Evolutionary conservation across 2,888 invertebrate species (phyloP), one percentile per base, ranked within the genome.

Genomic region (Furcula furcula): DNA sequence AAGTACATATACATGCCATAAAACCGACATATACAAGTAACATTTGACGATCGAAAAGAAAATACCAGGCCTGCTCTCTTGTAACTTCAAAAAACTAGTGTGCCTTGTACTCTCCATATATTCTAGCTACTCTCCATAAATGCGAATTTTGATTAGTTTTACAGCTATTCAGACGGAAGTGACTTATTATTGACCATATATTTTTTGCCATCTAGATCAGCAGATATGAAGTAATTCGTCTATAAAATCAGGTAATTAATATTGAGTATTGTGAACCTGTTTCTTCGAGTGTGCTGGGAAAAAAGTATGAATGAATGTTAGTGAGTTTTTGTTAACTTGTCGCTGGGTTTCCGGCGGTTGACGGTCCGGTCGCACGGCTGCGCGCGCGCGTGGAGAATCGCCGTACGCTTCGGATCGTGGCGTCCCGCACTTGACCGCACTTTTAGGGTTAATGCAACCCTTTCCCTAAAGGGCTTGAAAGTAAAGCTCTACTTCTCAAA

Each of bases 291-390:
- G 49, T 55, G 62, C 54, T 66, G 66, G 65, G 68, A 78, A 85
- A 82, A 69, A 83, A 70, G 43, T 65, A 78, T 85, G 83, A 86
- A 86, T 84, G 86, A 76, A 80, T 78, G 76, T 45, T 36, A 34
- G 36, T 75, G 55, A 73, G 78, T 87, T 88, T 88, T 88, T 87
- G 85, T 88, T 69, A 65, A 84, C 84, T 82, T 85, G 86, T 85
- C 83, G 74, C 72, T 83, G 71, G 65, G 77, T 85, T 87, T 87
- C 87, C 87, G 86, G 83, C 72, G 67, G 64, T 61, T 60, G 72
- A 62, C 44, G 51, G 56, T 50, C 47, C 62, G 71, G 74, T 72
- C 73, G 71, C 71, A 73, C 71, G 71, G 69, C 65, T 52, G 46
- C 49, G 59, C 36, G 60, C 65, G 67, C 70, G 79, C 87, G 85